Evolutionary conservation across 2,797 vertebrate species (phyloP).

Genomic region (Zonotrichia albicollis): DNA sequence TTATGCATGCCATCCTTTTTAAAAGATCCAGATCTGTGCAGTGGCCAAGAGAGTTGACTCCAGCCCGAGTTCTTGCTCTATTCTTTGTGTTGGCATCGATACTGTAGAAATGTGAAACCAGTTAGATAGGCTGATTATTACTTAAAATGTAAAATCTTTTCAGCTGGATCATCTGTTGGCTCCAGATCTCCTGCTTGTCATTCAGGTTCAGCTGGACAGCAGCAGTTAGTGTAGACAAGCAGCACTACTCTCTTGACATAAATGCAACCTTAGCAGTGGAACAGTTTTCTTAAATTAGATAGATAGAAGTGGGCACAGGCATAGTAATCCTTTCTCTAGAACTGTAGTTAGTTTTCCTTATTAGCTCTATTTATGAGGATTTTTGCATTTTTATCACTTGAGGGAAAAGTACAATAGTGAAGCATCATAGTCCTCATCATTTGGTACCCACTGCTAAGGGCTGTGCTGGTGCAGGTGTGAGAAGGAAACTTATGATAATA

Average conservation of each 20-base stretch:
- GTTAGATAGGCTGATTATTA: not conserved
- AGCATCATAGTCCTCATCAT: not conserved
- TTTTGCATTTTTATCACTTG: not conserved
- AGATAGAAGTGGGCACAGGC: not conserved
- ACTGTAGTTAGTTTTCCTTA: not conserved
- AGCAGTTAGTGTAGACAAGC: not conserved
- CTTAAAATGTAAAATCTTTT: not conserved
- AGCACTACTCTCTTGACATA: not conserved
- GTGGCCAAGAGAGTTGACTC: not conserved
- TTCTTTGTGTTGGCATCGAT: not conserved
- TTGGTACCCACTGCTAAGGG: rapidly evolving
- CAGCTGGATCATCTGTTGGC: not conserved
- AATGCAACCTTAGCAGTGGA: not conserved
- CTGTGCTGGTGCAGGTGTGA: not conserved
- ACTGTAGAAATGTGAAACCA: not conserved
- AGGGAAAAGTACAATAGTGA: not conserved
- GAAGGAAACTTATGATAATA: not conserved
- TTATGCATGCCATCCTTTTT: not conserved
- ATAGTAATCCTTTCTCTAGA: not conserved
- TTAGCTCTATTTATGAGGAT: not conserved
- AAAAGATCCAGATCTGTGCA: not conserved
- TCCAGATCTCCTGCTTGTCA: not conserved
- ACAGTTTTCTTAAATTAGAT: not conserved
- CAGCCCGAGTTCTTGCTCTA: not conserved
- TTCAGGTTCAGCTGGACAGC: not conserved